phyloP scores from a whole-genome alignment of 2,888 invertebrate species.

The Eupelmus urozonus region DNA sequence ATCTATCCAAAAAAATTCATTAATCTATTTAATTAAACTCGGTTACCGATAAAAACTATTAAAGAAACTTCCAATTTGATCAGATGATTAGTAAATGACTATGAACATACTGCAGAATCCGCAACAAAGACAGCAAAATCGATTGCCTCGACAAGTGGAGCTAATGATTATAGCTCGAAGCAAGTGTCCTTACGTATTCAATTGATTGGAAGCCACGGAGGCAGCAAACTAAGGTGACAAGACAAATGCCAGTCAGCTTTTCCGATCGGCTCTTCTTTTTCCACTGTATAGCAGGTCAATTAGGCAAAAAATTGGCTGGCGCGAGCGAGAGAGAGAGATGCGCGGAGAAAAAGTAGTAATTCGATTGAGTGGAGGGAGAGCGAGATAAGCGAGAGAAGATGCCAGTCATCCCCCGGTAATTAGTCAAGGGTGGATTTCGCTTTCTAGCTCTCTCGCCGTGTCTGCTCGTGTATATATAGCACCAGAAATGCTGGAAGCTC shows the following conservation, averaged over 20 bases:
- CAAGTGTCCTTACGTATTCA: background rate
- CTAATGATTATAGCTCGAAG: conserved; percentile 38
- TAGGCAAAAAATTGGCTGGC: conserved; percentile 52
- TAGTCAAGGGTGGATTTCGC: conserved; percentile 73
- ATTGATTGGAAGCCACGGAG: conserved; percentile 1
- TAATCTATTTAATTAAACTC: conserved; percentile 10
- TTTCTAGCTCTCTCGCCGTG: no score
- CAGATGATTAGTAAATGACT: background rate
- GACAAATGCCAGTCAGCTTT: conserved; percentile 40
- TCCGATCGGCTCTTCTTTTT: background rate
- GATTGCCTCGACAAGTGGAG: conserved; percentile 2
- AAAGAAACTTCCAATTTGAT: conserved; percentile 14
- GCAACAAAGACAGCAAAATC: conserved; percentile 15
- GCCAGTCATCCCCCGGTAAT: conserved; percentile 76
- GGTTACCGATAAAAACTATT: conserved; percentile 22
- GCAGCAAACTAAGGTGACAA: conserved; percentile 37
- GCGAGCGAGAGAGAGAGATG: conserved; percentile 39
- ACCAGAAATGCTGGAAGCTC: background rate
- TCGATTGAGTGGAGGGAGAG: conserved; percentile 69
- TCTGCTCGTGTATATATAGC: background rate
- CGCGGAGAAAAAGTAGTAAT: conserved; percentile 75
- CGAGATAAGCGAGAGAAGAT: conserved; percentile 76
- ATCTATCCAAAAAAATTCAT: conserved; percentile 5
- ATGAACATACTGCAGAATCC: no score
- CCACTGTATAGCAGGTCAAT: conserved; percentile 32